These are phyloP conservation scores for Trichonephila inaurata DNA, from an alignment of 1,140 invertebrate species.

Conservation along the genomic window DNA sequence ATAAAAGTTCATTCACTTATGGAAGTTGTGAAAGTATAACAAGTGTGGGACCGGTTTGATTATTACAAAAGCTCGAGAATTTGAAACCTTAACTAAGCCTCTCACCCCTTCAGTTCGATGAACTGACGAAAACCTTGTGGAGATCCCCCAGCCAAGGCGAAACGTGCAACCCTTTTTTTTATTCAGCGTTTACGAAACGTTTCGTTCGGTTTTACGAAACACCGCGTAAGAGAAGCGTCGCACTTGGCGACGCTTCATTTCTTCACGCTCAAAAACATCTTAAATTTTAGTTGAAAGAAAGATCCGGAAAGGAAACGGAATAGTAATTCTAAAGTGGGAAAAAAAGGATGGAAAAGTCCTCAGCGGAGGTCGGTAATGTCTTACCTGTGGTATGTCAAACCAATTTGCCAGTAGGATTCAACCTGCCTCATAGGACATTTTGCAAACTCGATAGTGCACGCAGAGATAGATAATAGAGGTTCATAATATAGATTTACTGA, in stretches of 20 bases:
- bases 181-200: background rate
- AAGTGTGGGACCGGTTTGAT: conserved; percentile 11
- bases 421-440: no score
- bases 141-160: background rate
- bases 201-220: background rate
- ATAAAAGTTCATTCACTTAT: conserved; percentile 27
- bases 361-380: no score
- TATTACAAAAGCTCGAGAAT: conserved; percentile 12
- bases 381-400: no score
- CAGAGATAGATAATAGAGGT: no score
- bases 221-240: background rate
- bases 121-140: conserved; percentile 15
- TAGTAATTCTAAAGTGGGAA: no score
- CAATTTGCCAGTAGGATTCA: no score
- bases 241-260: background rate
- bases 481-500: no score
- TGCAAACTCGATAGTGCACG: no score
- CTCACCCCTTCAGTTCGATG: conserved; percentile 47
- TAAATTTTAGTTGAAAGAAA: no score
- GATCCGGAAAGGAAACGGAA: no score
- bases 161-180: conserved; percentile 32
- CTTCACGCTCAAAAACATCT: no score
- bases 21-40: conserved; percentile 10
- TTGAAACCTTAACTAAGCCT: conserved; percentile 5
- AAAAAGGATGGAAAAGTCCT: no score